These are phyloP conservation scores for Stegophylla sp. DNA, from an alignment of 2,888 invertebrate species.

Conservation along the genomic window DNA sequence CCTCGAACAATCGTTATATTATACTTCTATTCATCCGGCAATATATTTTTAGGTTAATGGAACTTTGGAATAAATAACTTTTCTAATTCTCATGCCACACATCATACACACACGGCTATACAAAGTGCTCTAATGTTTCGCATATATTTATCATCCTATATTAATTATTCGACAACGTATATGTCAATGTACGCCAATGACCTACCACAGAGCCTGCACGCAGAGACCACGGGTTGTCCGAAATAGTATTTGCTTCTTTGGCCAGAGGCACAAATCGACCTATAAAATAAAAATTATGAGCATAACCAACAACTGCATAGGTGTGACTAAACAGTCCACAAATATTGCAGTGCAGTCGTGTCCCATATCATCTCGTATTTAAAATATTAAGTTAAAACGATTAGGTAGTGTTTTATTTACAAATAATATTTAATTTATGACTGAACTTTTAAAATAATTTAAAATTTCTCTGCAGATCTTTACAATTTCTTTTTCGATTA, in stretches of 20 bases:
- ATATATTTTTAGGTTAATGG: slow-evolving; percentile 33
- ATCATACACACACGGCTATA: not conserved
- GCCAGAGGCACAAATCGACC: slow-evolving; percentile 37
- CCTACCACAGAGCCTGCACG: slow-evolving; percentile 39
- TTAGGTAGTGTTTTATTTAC: not conserved
- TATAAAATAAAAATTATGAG: slow-evolving; percentile 19
- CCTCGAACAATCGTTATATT: not conserved
- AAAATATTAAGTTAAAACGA: not conserved
- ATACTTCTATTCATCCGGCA: not conserved
- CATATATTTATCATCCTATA: slow-evolving; percentile 20
- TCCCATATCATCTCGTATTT: too few relatives aligned
- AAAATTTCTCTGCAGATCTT: not conserved
- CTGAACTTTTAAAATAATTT: not conserved
- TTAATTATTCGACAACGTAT: slow-evolving; percentile 42
- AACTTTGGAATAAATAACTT: slow-evolving; percentile 29
- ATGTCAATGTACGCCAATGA: slow-evolving; percentile 56
- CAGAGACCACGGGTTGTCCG: slow-evolving; percentile 43
- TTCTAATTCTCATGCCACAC: not conserved
- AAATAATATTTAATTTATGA: slow-evolving; percentile 4
- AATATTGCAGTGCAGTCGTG: not conserved
- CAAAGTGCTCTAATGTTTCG: not conserved
- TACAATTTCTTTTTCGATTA: too few relatives aligned
- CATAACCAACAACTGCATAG: not conserved
- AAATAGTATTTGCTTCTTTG: slow-evolving; percentile 30
- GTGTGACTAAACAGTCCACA: slow-evolving; percentile 4